Evolutionary conservation across 2,888 invertebrate species (phyloP).

Genomic region (Drosophila phalerata): DNA sequence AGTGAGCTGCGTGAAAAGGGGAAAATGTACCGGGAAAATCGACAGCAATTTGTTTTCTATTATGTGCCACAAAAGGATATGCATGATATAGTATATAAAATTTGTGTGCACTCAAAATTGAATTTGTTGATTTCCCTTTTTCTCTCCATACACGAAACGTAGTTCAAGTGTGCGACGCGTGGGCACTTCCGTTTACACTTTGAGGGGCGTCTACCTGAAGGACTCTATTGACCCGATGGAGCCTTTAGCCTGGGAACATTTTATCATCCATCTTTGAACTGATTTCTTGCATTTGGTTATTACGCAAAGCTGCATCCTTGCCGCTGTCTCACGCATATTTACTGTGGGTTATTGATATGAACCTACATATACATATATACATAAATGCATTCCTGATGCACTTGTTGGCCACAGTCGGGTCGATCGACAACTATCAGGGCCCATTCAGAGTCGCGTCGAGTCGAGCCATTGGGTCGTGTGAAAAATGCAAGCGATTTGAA

Average conservation of each 20-base stretch:
- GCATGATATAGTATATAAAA: conserved; percentile 32
- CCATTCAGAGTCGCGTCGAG: conserved; percentile 44
- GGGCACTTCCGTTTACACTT: conserved; percentile 65
- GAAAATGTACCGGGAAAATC: conserved; percentile 35
- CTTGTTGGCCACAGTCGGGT: conserved; percentile 64
- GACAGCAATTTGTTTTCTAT: conserved; percentile 47
- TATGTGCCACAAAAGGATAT: conserved; percentile 46
- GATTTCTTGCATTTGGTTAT: conserved; percentile 40
- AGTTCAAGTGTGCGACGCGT: conserved; percentile 57
- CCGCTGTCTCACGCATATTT: conserved; percentile 72
- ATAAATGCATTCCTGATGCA: conserved; percentile 53
- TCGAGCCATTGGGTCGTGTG: conserved; percentile 59
- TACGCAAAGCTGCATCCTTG: conserved; percentile 62
- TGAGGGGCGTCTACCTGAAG: conserved; percentile 40
- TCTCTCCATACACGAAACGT: not conserved
- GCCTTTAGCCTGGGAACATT: conserved; percentile 30
- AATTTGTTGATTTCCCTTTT: conserved; percentile 39
- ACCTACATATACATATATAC: not conserved
- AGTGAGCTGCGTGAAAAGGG: conserved; percentile 18
- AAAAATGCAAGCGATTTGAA: conserved; percentile 77
- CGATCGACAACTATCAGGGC: conserved; percentile 40
- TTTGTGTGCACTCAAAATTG: conserved; percentile 52
- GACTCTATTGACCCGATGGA: conserved; percentile 34
- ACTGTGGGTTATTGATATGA: conserved; percentile 46
- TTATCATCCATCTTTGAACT: conserved; percentile 16